Evolutionary conservation across 2,113 vertebrate species (phyloP).

Genomic region (Pelusios castaneus): DNA sequence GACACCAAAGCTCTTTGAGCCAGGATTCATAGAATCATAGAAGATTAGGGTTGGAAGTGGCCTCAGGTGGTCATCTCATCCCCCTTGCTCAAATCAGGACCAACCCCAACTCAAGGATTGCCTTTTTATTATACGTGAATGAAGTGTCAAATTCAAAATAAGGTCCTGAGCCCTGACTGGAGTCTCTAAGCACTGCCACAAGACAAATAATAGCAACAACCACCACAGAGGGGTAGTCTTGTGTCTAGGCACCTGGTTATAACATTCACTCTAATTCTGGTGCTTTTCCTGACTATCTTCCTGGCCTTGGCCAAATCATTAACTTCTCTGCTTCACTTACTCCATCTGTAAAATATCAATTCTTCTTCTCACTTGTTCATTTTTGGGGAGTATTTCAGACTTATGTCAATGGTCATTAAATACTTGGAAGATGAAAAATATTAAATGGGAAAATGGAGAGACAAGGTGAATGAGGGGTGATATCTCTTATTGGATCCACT

Average conservation of each 20-base stretch:
- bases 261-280: constrained; percentile 55
- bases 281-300: constrained; percentile 22
- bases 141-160: constrained; percentile 3
- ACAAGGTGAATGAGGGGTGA: not conserved
- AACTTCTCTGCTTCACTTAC: not conserved
- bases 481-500: not conserved
- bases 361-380: constrained; percentile 12
- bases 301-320: not conserved
- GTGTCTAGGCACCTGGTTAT: constrained; percentile 36
- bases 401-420: not conserved
- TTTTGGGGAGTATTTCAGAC: not conserved
- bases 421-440: not conserved
- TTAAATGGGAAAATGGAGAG: not conserved
- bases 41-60: too few relatives aligned
- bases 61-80: too few relatives aligned
- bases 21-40: too few relatives aligned
- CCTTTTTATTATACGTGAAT: constrained; percentile 12
- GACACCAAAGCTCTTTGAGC: not conserved
- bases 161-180: not conserved
- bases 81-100: too few relatives aligned
- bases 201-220: constrained; percentile 1
- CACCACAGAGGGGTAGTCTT: constrained; percentile 54
- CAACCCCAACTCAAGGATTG: not conserved
- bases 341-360: not conserved
- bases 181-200: constrained; percentile 31